phyloP scores from a whole-genome alignment of 2,797 vertebrate species.

The Fistularia commersonii region DNA sequence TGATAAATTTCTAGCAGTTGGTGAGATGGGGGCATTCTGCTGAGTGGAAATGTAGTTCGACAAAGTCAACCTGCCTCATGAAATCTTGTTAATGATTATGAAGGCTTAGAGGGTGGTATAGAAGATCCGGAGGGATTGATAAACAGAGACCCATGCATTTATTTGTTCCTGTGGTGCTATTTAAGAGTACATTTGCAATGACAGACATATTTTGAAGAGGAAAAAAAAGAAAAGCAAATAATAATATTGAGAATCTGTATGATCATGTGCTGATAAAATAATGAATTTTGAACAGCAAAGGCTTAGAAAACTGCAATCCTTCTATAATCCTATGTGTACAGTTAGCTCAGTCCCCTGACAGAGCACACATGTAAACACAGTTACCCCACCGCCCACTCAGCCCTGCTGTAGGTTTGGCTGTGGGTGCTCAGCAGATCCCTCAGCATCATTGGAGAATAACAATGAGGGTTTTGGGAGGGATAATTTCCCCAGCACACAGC shows the following conservation, averaged over 20 bases:
- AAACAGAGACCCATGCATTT: conserved; percentile 14
- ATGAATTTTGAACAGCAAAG: conserved; percentile 23
- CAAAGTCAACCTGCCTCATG: conserved; percentile 34
- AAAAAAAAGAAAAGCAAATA: background rate
- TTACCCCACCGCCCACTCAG: conserved; percentile 45
- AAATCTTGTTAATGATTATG: conserved; percentile 36
- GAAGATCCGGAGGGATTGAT: conserved; percentile 24
- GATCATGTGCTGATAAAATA: conserved; percentile 10
- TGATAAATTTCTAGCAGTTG: conserved; percentile 38
- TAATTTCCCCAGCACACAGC: conserved; percentile 62
- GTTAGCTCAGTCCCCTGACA: conserved; percentile 48
- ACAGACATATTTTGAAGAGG: background rate
- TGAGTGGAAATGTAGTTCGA: conserved; percentile 50
- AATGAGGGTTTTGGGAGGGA: conserved; percentile 73
- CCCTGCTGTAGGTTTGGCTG: conserved; percentile 66
- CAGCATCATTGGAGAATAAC: conserved; percentile 70
- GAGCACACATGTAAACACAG: conserved; percentile 59
- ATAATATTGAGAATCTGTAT: background rate
- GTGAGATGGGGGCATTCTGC: conserved; percentile 17
- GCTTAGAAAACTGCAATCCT: conserved; percentile 34
- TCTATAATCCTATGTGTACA: conserved; percentile 53
- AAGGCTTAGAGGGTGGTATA: too few species aligned
- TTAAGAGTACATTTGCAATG: conserved; percentile 3
- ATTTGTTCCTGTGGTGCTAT: background rate
- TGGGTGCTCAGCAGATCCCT: conserved; percentile 62